Percentiles rank a stretch among this genome's conserved stretches.
These are phyloP conservation scores for Podiceps cristatus DNA, from an alignment of 2,113 vertebrate species.

Conservation along the genomic window DNA sequence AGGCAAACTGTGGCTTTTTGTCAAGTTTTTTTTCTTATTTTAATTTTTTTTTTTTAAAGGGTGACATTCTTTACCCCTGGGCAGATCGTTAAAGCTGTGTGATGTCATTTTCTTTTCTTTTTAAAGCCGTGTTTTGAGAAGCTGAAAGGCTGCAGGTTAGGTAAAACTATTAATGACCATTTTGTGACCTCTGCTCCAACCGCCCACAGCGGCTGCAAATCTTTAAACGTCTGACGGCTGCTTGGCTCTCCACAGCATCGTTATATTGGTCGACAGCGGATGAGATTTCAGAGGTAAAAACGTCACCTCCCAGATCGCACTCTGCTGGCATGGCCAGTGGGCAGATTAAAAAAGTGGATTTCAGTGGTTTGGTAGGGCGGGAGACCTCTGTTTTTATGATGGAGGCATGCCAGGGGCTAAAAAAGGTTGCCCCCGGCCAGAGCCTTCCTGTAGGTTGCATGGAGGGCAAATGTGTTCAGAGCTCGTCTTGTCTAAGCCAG, in stretches of 20 bases:
- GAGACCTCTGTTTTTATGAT: rapidly evolving
- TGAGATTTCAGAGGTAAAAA: conserved; percentile 20
- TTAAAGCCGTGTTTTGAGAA: background rate
- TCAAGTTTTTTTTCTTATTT: background rate
- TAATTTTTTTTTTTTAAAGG: background rate
- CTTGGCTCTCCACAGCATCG: background rate
- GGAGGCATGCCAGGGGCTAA: background rate
- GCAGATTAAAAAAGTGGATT: background rate
- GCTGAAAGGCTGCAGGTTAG: background rate
- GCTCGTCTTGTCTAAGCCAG: background rate
- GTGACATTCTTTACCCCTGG: background rate
- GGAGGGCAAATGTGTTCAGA: background rate
- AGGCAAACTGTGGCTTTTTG: background rate
- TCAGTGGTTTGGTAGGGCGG: background rate
- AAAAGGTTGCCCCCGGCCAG: background rate
- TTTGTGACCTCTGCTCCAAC: conserved; percentile 28
- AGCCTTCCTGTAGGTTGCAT: background rate
- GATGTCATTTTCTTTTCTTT: conserved; percentile 18
- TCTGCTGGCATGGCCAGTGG: background rate
- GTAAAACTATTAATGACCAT: background rate
- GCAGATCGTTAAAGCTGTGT: background rate
- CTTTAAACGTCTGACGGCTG: background rate
- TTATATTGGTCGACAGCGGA: background rate
- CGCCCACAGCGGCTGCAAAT: background rate
- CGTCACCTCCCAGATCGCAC: background rate